These are phyloP conservation scores for Valencia hispanica DNA, from an alignment of 2,797 vertebrate genomes.

Conservation along the genomic window DNA sequence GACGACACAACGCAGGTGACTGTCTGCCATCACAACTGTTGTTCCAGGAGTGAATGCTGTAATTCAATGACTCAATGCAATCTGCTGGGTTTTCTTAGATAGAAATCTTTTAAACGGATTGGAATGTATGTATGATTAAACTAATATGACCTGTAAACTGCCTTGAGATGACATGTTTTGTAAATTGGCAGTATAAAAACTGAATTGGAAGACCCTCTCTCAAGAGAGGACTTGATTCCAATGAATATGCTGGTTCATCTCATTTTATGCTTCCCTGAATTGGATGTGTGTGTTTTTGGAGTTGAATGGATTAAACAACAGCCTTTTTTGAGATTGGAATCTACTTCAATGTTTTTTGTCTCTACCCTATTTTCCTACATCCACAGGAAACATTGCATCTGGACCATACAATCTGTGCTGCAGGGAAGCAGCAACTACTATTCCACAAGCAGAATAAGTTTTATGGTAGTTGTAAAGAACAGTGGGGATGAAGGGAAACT, in stretches of 20 bases:
- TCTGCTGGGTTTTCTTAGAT: too few species aligned
- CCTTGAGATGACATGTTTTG: too few species aligned
- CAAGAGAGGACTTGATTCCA: slow-evolving; percentile 34
- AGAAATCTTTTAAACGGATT: too few species aligned
- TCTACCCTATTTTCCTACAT: background rate
- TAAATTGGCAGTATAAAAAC: too few species aligned
- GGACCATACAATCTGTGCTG: background rate
- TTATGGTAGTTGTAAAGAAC: background rate
- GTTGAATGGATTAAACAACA: slow-evolving; percentile 61
- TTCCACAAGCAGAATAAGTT: slow-evolving; percentile 23
- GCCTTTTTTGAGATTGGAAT: slow-evolving; percentile 33
- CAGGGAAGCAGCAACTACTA: slow-evolving; percentile 17
- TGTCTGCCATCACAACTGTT: too few species aligned
- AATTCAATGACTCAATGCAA: too few species aligned
- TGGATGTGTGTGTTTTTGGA: slow-evolving; percentile 11
- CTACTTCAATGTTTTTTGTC: background rate
- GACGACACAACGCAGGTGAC: too few species aligned
- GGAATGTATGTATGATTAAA: too few species aligned
- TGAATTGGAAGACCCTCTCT: too few species aligned
- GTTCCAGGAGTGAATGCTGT: too few species aligned
- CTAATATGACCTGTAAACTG: too few species aligned
- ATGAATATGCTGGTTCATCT: slow-evolving; percentile 42
- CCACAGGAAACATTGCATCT: background rate
- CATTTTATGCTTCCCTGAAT: slow-evolving; percentile 15
- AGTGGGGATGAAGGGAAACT: background rate